A percentile compares a stretch with the other conserved stretches of the same genome.
Conservation (phyloP, 2,888 invertebrate genomes). For the Eupithecia subfuscata region DNA sequence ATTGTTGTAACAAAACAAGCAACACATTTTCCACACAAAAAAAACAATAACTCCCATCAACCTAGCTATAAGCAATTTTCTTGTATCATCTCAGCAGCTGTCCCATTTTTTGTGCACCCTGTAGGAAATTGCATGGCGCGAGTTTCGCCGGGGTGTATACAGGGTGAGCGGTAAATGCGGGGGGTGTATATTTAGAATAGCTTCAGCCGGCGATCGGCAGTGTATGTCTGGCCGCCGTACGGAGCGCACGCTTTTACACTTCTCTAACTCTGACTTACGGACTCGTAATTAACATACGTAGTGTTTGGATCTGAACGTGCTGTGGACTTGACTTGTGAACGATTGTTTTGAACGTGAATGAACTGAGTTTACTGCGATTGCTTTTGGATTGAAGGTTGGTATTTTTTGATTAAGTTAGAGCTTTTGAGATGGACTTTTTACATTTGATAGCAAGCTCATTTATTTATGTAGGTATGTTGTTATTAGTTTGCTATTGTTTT, state of each 20-base stretch:
- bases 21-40: slow-evolving; percentile 8
- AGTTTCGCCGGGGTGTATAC: slow-evolving; percentile 39
- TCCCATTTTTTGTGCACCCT: slow-evolving; percentile 35
- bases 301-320: slow-evolving; percentile 50
- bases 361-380: slow-evolving; percentile 56
- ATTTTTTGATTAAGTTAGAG: slow-evolving; percentile 18
- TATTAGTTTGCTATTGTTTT: neutral
- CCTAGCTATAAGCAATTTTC: slow-evolving; percentile 18
- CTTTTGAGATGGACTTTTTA: neutral
- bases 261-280: slow-evolving; percentile 60
- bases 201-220: slow-evolving; percentile 67
- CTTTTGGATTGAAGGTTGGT: slow-evolving; percentile 68
- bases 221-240: slow-evolving; percentile 68
- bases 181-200: slow-evolving; percentile 82
- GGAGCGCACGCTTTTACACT: slow-evolving; percentile 62
- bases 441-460: neutral
- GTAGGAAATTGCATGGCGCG: slow-evolving; percentile 48
- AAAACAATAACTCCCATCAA: slow-evolving; percentile 20
- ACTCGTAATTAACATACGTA: slow-evolving; percentile 69
- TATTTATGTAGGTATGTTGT: neutral
- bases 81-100: slow-evolving; percentile 30
- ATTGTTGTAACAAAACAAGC: neutral
- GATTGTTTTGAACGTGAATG: slow-evolving; percentile 51
- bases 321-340: slow-evolving; percentile 57
- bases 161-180: slow-evolving; percentile 69